phyloP scores from a whole-genome alignment of 2,797 vertebrate species.

The Sebastes vulpes region DNA sequence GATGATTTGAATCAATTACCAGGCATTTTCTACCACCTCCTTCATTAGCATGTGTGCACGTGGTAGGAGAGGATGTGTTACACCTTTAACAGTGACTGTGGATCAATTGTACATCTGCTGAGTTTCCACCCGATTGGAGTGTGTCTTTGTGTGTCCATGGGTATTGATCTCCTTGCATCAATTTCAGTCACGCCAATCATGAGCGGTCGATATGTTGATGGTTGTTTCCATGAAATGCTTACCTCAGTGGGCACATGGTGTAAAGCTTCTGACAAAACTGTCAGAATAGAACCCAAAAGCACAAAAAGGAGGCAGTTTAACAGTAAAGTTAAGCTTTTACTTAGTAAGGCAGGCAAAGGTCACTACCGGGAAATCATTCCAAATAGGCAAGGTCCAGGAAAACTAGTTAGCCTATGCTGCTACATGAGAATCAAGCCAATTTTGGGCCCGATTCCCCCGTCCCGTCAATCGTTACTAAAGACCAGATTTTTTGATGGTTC shows the following conservation, averaged over 20 bases:
- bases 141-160: background rate
- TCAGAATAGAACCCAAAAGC: background rate
- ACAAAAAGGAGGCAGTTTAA: background rate
- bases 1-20: background rate
- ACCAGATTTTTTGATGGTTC: no score
- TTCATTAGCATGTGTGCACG: background rate
- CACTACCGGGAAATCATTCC: background rate
- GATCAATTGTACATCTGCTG: background rate
- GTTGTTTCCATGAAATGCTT: constrained; percentile 7
- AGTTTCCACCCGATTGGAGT: background rate
- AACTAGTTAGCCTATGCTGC: background rate
- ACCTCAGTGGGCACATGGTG: background rate
- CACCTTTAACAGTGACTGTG: background rate
- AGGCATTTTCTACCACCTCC: background rate
- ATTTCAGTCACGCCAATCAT: background rate
- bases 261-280: background rate
- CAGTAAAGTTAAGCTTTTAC: background rate
- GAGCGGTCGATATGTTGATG: background rate
- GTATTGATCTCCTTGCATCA: constrained; percentile 21
- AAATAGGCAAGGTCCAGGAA: background rate
- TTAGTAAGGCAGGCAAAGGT: background rate
- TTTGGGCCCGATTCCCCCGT: no score
- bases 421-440: no score
- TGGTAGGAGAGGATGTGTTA: background rate
- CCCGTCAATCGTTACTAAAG: no score